phyloP scores from a whole-genome alignment of 2,888 invertebrate genomes.

The Orchestes rusci region DNA sequence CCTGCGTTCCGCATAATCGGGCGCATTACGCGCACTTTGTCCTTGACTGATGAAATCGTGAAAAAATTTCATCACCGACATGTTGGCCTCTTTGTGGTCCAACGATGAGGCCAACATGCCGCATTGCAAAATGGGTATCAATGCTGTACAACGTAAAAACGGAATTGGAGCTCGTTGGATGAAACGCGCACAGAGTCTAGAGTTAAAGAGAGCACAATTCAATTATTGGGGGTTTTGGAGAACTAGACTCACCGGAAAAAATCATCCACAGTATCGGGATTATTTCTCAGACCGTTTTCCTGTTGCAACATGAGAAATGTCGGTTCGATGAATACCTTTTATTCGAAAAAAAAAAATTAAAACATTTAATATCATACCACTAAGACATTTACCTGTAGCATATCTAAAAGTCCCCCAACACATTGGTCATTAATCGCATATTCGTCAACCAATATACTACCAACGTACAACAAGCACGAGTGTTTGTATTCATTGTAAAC shows the following conservation, averaged over 20 bases:
- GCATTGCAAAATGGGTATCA: constrained; percentile 72
- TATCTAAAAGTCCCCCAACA: constrained; percentile 70
- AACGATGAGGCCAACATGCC: constrained; percentile 74
- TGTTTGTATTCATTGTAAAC: constrained; percentile 74
- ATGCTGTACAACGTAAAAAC: constrained; percentile 70
- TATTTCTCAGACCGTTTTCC: constrained; percentile 73
- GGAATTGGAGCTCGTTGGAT: constrained; percentile 77
- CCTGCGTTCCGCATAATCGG: constrained; percentile 40
- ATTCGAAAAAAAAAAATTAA: constrained; percentile 1
- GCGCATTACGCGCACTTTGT: constrained; percentile 41
- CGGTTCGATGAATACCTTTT: constrained; percentile 62
- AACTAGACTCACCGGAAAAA: constrained; percentile 54
- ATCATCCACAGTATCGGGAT: constrained; percentile 98
- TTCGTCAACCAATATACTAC: constrained; percentile 85
- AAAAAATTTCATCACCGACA: constrained; percentile 94
- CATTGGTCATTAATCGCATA: constrained; percentile 67
- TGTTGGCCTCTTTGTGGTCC: constrained; percentile 93
- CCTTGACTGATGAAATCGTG: constrained; percentile 62
- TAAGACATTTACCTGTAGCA: constrained; percentile 70
- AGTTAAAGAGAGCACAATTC: not conserved
- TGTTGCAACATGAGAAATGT: constrained; percentile 76
- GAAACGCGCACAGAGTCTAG: constrained; percentile 54
- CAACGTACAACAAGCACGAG: constrained; percentile 86
- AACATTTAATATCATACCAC: no score
- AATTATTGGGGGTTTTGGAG: not conserved